Percentiles rank a stretch among this genome's conserved stretches.
phyloP scores from a whole-genome alignment of 1,140 invertebrate species.

The Temnothorax longispinosus region DNA sequence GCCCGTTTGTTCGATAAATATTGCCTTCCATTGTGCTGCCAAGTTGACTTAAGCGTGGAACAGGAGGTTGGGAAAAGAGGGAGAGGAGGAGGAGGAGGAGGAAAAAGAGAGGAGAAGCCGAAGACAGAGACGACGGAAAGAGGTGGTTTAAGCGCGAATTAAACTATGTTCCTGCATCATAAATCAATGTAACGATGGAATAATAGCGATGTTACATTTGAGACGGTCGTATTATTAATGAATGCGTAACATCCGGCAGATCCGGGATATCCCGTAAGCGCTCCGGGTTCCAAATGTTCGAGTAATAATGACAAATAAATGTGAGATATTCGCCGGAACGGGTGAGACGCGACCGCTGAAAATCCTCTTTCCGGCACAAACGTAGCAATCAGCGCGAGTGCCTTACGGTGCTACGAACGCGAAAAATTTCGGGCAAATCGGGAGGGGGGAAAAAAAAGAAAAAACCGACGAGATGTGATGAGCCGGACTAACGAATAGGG shows the following conservation, averaged over 20 bases:
- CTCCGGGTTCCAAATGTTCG: not conserved
- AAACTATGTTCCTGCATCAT: conserved; percentile 18
- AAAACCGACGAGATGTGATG: not conserved
- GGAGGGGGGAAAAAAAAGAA: not conserved
- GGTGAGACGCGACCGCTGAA: not conserved
- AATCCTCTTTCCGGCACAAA: not conserved
- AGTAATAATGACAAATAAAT: conserved; percentile 34
- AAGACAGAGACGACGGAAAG: not conserved
- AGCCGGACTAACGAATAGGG: not conserved
- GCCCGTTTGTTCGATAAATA: conserved; percentile 43
- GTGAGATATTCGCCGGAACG: not conserved
- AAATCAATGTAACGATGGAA: conserved; percentile 24
- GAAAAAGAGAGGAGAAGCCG: not conserved
- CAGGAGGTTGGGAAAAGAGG: not conserved
- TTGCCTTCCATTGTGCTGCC: conserved; percentile 23
- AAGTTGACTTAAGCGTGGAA: conserved; percentile 24
- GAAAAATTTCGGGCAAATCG: conserved; percentile 16
- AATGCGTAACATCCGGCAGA: not conserved
- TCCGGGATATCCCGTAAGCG: not conserved
- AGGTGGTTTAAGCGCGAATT: conserved; percentile 20
- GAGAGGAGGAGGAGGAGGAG: not conserved
- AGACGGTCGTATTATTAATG: conserved; percentile 19
- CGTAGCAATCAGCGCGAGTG: not conserved
- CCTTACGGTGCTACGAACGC: not conserved
- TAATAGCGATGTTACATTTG: not conserved